Evolutionary conservation across 92 coral and sea anemone species (phyloP).

Genomic region (Montipora capitata): DNA sequence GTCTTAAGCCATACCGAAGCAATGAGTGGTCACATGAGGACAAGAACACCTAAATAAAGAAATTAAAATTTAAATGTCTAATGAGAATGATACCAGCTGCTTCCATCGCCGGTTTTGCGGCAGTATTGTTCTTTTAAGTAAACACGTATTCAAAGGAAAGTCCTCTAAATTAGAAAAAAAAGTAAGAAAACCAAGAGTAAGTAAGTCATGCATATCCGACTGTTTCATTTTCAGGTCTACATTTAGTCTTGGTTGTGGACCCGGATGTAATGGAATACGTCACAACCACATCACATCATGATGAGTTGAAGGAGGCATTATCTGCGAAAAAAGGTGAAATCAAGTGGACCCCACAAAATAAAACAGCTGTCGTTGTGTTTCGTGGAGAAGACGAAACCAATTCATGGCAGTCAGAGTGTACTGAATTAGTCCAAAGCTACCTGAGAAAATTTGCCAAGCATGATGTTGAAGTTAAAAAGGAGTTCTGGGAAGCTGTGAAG

Average conservation of each 20-base stretch:
- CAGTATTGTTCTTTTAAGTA: too few relatives aligned
- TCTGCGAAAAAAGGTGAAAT: constrained; percentile 31
- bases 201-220: too few relatives aligned
- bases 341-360: constrained; percentile 39
- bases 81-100: too few relatives aligned
- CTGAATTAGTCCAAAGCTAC: constrained; percentile 23
- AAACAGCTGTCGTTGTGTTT: constrained; percentile 42
- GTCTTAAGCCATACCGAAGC: constrained; percentile 62
- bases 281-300: constrained; percentile 24
- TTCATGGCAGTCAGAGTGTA: constrained; percentile 52
- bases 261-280: constrained; percentile 81
- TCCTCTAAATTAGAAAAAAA: too few relatives aligned
- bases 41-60: too few relatives aligned
- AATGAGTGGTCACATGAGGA: constrained; percentile 21
- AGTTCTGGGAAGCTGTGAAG: constrained; percentile 64
- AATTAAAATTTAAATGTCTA: too few relatives aligned
- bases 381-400: constrained; percentile 36
- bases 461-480: constrained; percentile 52
- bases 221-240: not conserved
- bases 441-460: constrained; percentile 32
- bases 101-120: too few relatives aligned
- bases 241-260: constrained; percentile 70
- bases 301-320: constrained; percentile 50
- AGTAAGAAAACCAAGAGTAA: too few relatives aligned
- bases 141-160: too few relatives aligned